phyloP scores from a whole-genome alignment of 2,113 vertebrate genomes.

The Eclectus roratus region DNA sequence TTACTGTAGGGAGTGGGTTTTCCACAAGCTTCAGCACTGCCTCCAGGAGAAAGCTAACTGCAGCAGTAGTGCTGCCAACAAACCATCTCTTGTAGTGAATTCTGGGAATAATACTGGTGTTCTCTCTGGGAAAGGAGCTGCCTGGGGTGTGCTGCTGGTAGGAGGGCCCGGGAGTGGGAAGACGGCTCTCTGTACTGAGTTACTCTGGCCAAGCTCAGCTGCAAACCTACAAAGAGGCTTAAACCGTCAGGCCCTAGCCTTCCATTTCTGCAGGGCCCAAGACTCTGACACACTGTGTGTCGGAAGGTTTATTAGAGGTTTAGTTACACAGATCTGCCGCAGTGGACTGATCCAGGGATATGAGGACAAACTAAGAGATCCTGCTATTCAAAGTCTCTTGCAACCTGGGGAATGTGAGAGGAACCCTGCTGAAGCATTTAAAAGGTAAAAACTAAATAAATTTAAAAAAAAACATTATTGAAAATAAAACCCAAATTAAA shows the following conservation, averaged over 20 bases:
- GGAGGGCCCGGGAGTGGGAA: constrained; percentile 96
- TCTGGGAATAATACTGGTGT: constrained; percentile 73
- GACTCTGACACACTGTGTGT: constrained; percentile 91
- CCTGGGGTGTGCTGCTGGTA: constrained; percentile 94
- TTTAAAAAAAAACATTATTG: fast-evolving
- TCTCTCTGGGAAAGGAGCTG: constrained; percentile 77
- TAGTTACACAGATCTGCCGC: constrained; percentile 87
- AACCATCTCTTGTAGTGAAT: constrained; percentile 68
- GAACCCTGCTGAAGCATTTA: constrained; percentile 94
- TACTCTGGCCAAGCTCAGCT: constrained; percentile 90
- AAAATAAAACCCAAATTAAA: not conserved
- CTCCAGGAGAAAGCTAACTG: constrained; percentile 93
- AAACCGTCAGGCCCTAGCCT: constrained; percentile 88
- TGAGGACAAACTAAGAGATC: constrained; percentile 90
- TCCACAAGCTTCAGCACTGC: constrained; percentile 98
- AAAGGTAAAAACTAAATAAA: constrained; percentile 80
- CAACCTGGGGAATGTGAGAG: constrained; percentile 93
- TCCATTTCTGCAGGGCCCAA: constrained; percentile 95
- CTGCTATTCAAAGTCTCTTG: constrained; percentile 84
- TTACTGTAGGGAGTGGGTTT: constrained; percentile 98
- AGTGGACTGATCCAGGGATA: constrained; percentile 87
- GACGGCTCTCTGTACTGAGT: constrained; percentile 92
- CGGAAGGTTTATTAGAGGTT: constrained; percentile 85
- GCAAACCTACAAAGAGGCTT: constrained; percentile 84
- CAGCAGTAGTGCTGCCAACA: constrained; percentile 73